A percentile compares a stretch with the other conserved stretches of the same genome.
These are phyloP conservation scores for Xiphorhynchus erythropygius DNA, from an alignment of 2,797 vertebrate genomes.

Conservation along the genomic window DNA sequence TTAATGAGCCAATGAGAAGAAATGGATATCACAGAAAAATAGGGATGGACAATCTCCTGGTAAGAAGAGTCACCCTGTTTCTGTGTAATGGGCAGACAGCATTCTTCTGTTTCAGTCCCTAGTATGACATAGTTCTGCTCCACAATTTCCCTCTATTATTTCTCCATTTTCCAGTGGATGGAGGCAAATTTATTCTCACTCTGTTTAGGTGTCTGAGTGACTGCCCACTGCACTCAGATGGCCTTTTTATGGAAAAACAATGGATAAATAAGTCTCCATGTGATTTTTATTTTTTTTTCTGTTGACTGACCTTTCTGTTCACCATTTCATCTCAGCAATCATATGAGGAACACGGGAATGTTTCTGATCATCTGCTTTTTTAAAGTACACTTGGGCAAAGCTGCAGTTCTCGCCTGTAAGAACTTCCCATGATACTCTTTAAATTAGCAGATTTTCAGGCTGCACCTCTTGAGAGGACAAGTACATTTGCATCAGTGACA, in stretches of 20 bases:
- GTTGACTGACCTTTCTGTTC: not conserved
- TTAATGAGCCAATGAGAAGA: not conserved
- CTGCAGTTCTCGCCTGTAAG: not conserved
- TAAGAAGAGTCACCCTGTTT: not conserved
- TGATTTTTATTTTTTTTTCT: not conserved
- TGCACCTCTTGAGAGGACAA: not conserved
- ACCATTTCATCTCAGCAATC: not conserved
- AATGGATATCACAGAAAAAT: not conserved
- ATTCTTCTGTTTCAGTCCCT: not conserved
- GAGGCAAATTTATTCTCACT: not conserved
- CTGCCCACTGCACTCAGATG: not conserved
- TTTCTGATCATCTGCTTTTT: not conserved
- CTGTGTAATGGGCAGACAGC: not conserved
- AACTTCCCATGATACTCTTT: not conserved
- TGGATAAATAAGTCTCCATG: not conserved
- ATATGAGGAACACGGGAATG: not conserved
- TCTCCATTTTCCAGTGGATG: not conserved
- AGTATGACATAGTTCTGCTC: not conserved
- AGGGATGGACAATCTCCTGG: not conserved
- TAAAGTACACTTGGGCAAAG: not conserved
- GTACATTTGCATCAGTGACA: not conserved
- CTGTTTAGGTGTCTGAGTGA: not conserved
- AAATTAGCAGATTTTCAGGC: not conserved
- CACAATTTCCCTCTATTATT: not conserved
- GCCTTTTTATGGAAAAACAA: not conserved